phyloP scores from a whole-genome alignment of 2,888 invertebrate genomes.

The Perithous albicinctus region DNA sequence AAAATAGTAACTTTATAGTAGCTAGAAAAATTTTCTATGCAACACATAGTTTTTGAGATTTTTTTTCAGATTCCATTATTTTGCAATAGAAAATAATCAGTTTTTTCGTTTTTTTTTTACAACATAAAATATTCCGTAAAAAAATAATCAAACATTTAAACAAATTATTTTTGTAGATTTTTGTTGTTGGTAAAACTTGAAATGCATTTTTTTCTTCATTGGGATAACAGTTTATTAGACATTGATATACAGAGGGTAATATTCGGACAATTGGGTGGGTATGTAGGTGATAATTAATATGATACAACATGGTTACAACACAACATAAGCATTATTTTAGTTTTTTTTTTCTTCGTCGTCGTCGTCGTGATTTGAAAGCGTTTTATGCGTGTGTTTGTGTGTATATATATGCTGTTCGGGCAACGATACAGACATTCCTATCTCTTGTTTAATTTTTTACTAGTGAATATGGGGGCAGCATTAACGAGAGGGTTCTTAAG shows the following conservation, averaged over 20 bases:
- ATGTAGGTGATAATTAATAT: conserved; percentile 72
- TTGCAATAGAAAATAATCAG: no score
- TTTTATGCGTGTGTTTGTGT: conserved; percentile 57
- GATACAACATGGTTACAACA: conserved; percentile 76
- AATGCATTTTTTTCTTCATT: conserved; percentile 41
- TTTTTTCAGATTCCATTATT: no score
- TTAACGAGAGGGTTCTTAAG: conserved; percentile 30
- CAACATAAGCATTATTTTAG: conserved; percentile 74
- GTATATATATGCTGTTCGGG: conserved; percentile 36
- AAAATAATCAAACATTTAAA: no score
- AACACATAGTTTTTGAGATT: no score
- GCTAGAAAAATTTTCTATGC: no score
- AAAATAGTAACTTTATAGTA: no score
- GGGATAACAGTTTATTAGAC: conserved; percentile 84
- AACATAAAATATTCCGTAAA: no score
- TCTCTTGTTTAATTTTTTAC: conserved; percentile 24
- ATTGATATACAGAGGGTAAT: conserved; percentile 83
- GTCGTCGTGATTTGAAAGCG: conserved; percentile 48
- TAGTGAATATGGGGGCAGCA: conserved; percentile 24
- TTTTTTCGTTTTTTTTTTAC: no score
- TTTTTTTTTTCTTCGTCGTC: conserved; percentile 49
- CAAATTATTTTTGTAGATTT: no score
- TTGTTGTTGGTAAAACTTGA: neutral
- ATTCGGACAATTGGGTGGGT: conserved; percentile 79
- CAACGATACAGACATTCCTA: conserved; percentile 22